Evolutionary conservation across 2,888 invertebrate genomes (phyloP).

Genomic region (Heterodera filipjevi): DNA sequence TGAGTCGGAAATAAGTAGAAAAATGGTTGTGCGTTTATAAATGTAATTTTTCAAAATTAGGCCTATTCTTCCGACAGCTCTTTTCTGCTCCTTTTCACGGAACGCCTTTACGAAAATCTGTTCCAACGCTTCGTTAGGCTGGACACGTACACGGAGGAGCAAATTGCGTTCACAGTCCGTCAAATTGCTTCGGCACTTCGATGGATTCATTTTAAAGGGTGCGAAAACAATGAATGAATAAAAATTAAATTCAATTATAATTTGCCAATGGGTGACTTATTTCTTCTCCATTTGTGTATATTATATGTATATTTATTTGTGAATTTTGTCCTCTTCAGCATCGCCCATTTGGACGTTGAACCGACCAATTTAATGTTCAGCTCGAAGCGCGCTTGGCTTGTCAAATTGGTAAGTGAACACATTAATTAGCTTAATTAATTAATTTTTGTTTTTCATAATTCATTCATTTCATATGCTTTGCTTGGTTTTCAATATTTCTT

Average conservation of each 20-base stretch:
- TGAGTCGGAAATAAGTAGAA: conserved; percentile 67
- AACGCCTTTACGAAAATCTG: conserved; percentile 75
- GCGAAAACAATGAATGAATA: too few relatives aligned
- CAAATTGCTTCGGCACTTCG: conserved; percentile 88
- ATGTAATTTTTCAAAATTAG: not conserved
- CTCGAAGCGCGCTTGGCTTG: conserved; percentile 73
- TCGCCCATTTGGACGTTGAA: conserved; percentile 85
- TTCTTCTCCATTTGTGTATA: too few relatives aligned
- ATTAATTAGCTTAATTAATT: not conserved
- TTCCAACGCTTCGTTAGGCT: conserved; percentile 84
- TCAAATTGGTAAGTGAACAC: conserved; percentile 75
- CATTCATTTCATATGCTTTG: too few relatives aligned
- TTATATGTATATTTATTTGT: too few relatives aligned
- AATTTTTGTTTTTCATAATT: too few relatives aligned
- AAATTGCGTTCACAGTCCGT: conserved; percentile 82
- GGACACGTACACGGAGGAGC: conserved; percentile 89
- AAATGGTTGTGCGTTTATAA: not conserved
- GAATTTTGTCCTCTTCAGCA: conserved; percentile 59
- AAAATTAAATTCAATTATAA: too few relatives aligned
- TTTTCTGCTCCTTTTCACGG: conserved; percentile 67
- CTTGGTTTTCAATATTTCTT: too few relatives aligned
- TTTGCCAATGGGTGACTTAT: too few relatives aligned
- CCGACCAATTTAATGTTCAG: conserved; percentile 94
- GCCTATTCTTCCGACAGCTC: conserved; percentile 23
- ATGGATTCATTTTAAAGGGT: conserved; percentile 90